Evolutionary conservation across 2,888 invertebrate genomes (phyloP).

Genomic region (Rhaphigaster nebulosa): DNA sequence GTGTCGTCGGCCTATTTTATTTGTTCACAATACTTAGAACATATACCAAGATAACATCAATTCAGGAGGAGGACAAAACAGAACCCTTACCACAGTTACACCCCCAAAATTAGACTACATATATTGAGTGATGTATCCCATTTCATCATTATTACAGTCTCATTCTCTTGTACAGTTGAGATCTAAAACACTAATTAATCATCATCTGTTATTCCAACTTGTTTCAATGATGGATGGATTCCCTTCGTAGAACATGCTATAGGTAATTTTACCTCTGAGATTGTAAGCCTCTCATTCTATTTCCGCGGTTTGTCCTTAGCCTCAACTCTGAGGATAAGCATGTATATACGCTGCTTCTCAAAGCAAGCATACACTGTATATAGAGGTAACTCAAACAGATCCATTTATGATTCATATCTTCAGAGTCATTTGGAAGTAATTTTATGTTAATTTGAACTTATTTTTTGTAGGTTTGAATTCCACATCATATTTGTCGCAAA

Average conservation of each 20-base stretch:
- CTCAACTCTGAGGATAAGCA: neutral
- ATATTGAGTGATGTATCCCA: constrained; percentile 1
- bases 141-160: neutral
- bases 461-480: no score
- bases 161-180: neutral
- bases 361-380: neutral
- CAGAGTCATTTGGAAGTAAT: no score
- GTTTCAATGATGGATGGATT: neutral
- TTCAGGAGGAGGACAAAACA: neutral
- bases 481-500: no score
- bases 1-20: neutral
- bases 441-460: no score
- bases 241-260: neutral
- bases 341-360: neutral
- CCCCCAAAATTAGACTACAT: neutral
- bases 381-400: neutral
- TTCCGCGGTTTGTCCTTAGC: neutral
- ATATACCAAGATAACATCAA: neutral
- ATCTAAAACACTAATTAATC: constrained; percentile 17
- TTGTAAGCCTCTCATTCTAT: neutral
- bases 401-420: no score
- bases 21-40: neutral
- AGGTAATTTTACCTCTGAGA: neutral
- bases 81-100: neutral
- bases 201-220: neutral